Evolutionary conservation across 2,797 vertebrate species (phyloP).

Genomic region (Spondyliosoma cantharus): DNA sequence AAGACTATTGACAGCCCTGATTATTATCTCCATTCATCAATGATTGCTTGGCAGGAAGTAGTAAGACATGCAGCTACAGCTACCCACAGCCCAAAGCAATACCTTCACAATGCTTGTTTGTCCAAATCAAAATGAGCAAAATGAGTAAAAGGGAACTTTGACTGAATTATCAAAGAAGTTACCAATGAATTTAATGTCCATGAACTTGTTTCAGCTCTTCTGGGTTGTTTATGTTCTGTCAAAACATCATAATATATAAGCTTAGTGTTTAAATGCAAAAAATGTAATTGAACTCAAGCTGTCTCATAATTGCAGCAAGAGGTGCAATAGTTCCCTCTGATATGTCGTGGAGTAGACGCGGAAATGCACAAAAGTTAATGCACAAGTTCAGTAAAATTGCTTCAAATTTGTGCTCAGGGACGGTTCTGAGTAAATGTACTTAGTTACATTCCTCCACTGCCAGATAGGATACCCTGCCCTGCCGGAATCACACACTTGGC

Average conservation of each 20-base stretch:
- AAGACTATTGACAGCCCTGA: not conserved
- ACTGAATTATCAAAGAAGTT: not conserved
- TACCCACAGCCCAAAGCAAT: not conserved
- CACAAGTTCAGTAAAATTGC: not conserved
- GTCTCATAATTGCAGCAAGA: too few relatives aligned
- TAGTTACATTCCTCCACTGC: conserved; percentile 10
- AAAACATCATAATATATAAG: not conserved
- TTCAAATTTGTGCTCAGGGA: not conserved
- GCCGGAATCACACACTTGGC: conserved; percentile 41
- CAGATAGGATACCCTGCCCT: conserved; percentile 58
- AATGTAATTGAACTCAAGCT: not conserved
- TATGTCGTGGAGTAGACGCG: not conserved
- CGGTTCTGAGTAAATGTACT: not conserved
- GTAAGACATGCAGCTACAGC: not conserved
- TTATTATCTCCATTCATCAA: not conserved
- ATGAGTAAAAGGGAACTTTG: too few relatives aligned
- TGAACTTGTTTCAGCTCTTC: not conserved
- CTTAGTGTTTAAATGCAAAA: not conserved
- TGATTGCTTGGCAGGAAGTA: not conserved
- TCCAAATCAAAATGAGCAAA: too few relatives aligned
- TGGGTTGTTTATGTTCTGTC: too few relatives aligned
- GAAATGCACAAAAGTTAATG: not conserved
- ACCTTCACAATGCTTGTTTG: not conserved
- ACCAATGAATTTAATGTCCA: not conserved
- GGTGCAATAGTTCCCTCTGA: not conserved